Percentiles rank a stretch among this genome's conserved stretches.
These are phyloP conservation scores for Smittia sp. DNA, from an alignment of 2,888 invertebrate species.

Conservation along the genomic window DNA sequence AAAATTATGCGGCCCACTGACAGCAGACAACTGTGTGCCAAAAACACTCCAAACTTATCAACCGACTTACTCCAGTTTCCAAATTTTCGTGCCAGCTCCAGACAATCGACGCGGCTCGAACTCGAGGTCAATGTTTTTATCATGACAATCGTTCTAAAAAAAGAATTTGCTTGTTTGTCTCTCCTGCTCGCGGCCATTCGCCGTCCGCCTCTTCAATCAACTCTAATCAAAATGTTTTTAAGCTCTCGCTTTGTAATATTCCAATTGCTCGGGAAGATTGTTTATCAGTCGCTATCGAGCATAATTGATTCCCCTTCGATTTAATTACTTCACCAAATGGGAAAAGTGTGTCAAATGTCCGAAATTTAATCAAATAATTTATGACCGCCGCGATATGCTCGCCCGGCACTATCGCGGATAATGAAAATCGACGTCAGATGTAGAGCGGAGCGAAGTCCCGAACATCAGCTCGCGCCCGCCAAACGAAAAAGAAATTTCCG, in stretches of 20 bases:
- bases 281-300: neutral
- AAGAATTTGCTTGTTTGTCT: neutral
- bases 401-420: neutral
- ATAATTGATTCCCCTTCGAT: neutral
- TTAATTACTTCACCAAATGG: neutral
- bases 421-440: neutral
- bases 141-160: neutral
- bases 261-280: neutral
- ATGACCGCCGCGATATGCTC: neutral
- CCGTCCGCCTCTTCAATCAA: constrained; percentile 21
- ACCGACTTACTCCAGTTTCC: neutral
- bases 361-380: neutral
- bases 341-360: neutral
- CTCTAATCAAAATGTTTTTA: constrained; percentile 36
- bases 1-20: neutral
- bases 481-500: neutral
- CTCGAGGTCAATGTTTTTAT: constrained; percentile 39
- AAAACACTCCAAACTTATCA: neutral
- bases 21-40: neutral
- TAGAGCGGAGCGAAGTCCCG: neutral
- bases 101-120: constrained; percentile 2
- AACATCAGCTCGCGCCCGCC: neutral
- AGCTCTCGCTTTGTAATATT: neutral
- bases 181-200: neutral
- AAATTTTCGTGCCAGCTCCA: constrained; percentile 1